Conservation (phyloP, 2,797 vertebrate genomes). For the Rhabdophis nuchalis region DNA sequence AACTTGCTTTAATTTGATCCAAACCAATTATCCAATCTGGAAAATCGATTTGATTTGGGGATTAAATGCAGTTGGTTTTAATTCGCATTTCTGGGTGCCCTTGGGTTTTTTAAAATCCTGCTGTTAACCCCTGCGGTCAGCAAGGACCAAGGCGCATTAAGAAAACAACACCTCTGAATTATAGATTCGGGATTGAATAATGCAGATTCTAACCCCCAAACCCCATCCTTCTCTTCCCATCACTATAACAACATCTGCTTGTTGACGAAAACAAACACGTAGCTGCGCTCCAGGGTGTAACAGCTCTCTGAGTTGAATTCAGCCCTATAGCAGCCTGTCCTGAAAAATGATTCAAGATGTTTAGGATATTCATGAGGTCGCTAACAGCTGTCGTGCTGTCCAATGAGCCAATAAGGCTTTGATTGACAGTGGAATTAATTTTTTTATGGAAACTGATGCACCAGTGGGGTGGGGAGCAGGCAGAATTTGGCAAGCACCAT, state of each 20-base stretch:
- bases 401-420: background rate
- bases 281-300: conserved; percentile 7
- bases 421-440: background rate
- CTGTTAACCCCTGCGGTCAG: background rate
- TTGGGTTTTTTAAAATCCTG: background rate
- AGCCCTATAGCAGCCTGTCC: conserved; percentile 30
- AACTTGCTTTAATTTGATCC: background rate
- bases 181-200: background rate
- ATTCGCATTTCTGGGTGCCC: background rate
- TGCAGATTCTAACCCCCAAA: background rate
- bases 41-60: background rate
- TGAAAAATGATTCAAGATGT: conserved; percentile 49
- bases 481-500: background rate
- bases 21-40: background rate
- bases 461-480: conserved; percentile 22
- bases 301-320: conserved; percentile 20
- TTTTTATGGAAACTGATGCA: background rate
- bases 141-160: background rate
- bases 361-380: conserved; percentile 39
- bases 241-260: background rate
- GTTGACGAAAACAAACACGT: conserved; percentile 32
- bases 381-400: conserved; percentile 39
- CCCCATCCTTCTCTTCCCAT: background rate
- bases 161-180: background rate
- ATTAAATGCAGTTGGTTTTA: background rate